A percentile compares a stretch with the other conserved stretches of the same genome.
These are phyloP conservation scores for Aplocera efformata DNA, from an alignment of 2,888 invertebrate genomes.

Conservation along the genomic window DNA sequence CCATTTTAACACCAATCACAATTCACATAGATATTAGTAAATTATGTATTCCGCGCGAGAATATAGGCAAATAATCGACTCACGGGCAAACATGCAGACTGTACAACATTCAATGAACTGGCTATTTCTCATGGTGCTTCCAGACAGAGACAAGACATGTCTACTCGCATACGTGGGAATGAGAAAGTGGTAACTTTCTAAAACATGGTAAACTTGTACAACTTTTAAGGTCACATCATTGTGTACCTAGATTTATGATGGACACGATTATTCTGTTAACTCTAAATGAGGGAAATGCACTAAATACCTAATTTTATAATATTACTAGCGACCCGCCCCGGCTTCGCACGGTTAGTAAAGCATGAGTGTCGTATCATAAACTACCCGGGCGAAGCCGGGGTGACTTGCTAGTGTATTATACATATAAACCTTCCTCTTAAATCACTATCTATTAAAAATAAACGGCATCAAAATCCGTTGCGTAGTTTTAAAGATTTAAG, in stretches of 20 bases:
- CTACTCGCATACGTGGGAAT: conserved; percentile 28
- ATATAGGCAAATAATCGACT: conserved; percentile 13
- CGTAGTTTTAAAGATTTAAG: too few relatives aligned
- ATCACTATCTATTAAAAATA: too few relatives aligned
- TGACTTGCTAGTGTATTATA: too few relatives aligned
- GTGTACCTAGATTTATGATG: conserved; percentile 5
- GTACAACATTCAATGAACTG: conserved; percentile 38
- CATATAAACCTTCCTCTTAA: too few relatives aligned
- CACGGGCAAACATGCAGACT: conserved; percentile 39
- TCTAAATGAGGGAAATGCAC: too few relatives aligned
- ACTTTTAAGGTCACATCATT: conserved; percentile 73
- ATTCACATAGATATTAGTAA: conserved; percentile 8
- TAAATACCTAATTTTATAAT: too few relatives aligned
- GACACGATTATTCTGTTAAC: conserved; percentile 4
- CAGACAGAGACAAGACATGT: conserved; percentile 38
- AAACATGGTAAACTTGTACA: conserved; percentile 49
- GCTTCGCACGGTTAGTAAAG: too few relatives aligned
- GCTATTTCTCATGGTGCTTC: conserved; percentile 27
- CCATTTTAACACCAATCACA: conserved; percentile 21
- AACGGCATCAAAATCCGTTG: too few relatives aligned
- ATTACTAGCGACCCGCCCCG: too few relatives aligned
- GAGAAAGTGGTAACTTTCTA: conserved; percentile 64
- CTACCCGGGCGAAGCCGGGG: too few relatives aligned
- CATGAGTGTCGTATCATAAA: too few relatives aligned
- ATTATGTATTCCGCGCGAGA: conserved; percentile 23